A percentile compares a stretch with the other conserved stretches of the same genome.
phyloP scores from a whole-genome alignment of 2,888 invertebrate genomes.

The Melanchra persicariae region DNA sequence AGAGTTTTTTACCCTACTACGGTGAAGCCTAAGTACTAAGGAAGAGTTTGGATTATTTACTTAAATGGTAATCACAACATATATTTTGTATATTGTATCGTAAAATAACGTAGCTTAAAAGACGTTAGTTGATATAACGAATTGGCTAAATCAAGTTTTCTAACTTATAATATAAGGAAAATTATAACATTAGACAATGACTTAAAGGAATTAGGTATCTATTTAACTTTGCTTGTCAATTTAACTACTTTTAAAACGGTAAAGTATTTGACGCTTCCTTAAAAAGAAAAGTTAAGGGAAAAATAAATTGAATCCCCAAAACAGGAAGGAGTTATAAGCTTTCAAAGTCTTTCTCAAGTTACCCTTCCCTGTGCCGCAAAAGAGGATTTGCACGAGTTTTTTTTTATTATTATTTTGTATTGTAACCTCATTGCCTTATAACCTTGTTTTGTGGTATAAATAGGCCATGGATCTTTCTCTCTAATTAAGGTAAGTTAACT shows the following conservation, averaged over 20 bases:
- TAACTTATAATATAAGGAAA: not conserved
- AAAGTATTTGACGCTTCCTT: conserved; percentile 35
- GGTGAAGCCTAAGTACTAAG: no score
- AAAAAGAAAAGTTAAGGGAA: conserved; percentile 52
- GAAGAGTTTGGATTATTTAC: no score
- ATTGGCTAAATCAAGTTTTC: no score
- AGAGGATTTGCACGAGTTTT: conserved; percentile 53
- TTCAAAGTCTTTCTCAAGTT: conserved; percentile 59
- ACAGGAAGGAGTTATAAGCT: conserved; percentile 64
- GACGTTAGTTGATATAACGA: no score
- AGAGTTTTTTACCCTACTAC: no score
- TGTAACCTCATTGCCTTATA: conserved; percentile 30
- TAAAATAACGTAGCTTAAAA: no score
- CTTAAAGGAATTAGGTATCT: not conserved
- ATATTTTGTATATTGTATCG: no score
- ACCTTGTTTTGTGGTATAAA: not conserved
- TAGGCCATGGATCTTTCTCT: no score
- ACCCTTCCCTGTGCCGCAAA: conserved; percentile 43
- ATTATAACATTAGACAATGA: not conserved
- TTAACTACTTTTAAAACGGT: conserved; percentile 30
- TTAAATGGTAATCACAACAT: no score
- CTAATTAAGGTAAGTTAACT: no score
- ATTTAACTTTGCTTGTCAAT: conserved; percentile 24
- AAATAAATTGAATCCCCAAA: conserved; percentile 60
- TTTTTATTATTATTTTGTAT: conserved; percentile 21